Evolutionary conservation across 2,797 vertebrate genomes (phyloP).

Genomic region (Sphenodon punctatus): DNA sequence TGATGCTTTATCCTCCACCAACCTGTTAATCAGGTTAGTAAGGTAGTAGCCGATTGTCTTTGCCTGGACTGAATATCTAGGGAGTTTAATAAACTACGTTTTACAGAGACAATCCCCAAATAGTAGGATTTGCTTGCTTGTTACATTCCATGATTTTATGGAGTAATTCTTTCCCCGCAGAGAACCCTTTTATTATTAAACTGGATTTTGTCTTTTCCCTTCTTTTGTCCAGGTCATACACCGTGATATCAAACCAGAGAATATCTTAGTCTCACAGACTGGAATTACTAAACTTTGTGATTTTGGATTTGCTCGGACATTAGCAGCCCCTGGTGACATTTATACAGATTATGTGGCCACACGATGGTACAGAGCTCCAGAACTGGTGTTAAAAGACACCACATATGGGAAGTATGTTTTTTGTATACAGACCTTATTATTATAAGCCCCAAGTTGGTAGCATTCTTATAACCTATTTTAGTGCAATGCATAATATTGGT

Average conservation of each 20-base stretch:
- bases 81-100: conserved; percentile 33
- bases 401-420: conserved; percentile 60
- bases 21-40: no score
- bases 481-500: not conserved
- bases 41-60: not conserved
- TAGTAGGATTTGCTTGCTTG: not conserved
- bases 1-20: no score
- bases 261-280: conserved; percentile 68
- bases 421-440: not conserved
- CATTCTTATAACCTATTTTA: not conserved
- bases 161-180: not conserved
- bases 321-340: conserved; percentile 64
- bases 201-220: accelerated
- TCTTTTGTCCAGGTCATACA: conserved; percentile 64
- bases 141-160: conserved; percentile 11
- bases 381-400: conserved; percentile 68
- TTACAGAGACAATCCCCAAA: no score
- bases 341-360: conserved; percentile 70
- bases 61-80: not conserved
- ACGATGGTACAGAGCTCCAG: conserved; percentile 66
- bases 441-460: not conserved
- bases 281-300: conserved; percentile 73
- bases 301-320: conserved; percentile 71
- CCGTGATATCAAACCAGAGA: conserved; percentile 72
- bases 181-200: not conserved